phyloP scores from a whole-genome alignment of 2,888 invertebrate species.

The Eudemis profundana region DNA sequence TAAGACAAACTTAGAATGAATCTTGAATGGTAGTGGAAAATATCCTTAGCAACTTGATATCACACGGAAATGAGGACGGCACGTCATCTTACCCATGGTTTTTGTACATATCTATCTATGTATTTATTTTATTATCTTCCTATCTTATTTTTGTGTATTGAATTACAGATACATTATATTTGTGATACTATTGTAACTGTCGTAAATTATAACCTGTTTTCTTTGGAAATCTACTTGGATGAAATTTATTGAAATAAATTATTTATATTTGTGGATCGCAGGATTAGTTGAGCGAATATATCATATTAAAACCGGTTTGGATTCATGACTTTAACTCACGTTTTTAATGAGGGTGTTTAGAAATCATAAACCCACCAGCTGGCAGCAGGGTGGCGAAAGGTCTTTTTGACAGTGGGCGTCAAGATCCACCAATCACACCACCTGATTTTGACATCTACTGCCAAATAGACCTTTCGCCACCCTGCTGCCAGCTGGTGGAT shows the following conservation, averaged over 20 bases:
- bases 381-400: no score
- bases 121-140: slow-evolving; percentile 16
- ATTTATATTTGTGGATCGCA: slow-evolving; percentile 24
- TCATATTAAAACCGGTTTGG: slow-evolving; percentile 7
- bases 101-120: slow-evolving; percentile 35
- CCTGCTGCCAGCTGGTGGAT: no score
- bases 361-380: no score
- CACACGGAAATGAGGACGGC: not conserved
- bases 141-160: slow-evolving; percentile 20
- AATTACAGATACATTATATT: slow-evolving; percentile 15
- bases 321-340: slow-evolving; percentile 1
- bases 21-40: slow-evolving; percentile 1
- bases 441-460: no score
- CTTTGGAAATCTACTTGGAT: not conserved
- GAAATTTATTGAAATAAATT: not conserved
- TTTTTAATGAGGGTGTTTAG: not conserved
- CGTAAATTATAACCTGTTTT: slow-evolving; percentile 8
- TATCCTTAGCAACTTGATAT: slow-evolving; percentile 19
- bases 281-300: slow-evolving; percentile 9
- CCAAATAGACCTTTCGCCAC: no score
- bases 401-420: no score
- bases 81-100: slow-evolving; percentile 3
- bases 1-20: slow-evolving; percentile 30
- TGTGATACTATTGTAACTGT: slow-evolving; percentile 32
- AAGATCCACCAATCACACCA: no score